A percentile compares a stretch with the other conserved stretches of the same genome.
Evolutionary conservation across 2,113 vertebrate genomes (phyloP).

Genomic region (Symphodus melops): DNA sequence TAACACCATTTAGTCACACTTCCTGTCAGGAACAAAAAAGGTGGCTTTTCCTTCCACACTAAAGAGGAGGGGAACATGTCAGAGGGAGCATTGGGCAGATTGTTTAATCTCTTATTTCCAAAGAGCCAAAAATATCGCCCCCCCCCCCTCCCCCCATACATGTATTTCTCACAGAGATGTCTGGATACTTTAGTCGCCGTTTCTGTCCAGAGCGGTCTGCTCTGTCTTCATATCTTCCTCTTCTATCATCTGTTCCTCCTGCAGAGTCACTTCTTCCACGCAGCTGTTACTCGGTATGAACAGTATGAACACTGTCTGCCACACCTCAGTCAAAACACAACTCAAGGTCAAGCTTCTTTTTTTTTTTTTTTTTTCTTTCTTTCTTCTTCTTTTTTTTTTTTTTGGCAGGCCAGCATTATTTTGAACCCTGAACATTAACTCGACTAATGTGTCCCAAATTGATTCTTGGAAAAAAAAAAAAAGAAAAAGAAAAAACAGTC

Average conservation of each 20-base stretch:
- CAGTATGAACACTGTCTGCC: conserved; percentile 55
- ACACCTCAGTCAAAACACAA: conserved; percentile 65
- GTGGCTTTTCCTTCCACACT: not conserved
- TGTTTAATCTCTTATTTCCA: too few species aligned
- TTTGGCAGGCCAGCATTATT: conserved; percentile 30
- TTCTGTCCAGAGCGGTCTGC: conserved; percentile 40
- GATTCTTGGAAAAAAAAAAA: conserved; percentile 52
- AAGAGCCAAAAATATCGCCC: not conserved
- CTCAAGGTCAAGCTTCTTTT: conserved; percentile 38
- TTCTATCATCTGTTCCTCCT: conserved; percentile 50
- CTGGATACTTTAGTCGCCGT: not conserved
- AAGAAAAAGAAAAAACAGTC: conserved; percentile 28
- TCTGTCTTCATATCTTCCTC: conserved; percentile 24
- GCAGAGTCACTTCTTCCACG: conserved; percentile 60
- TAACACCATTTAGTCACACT: conserved; percentile 20
- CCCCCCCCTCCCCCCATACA: too few species aligned
- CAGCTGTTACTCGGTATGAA: conserved; percentile 70
- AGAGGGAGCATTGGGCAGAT: too few species aligned
- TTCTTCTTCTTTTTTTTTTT: conserved; percentile 20
- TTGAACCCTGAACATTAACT: conserved; percentile 44
- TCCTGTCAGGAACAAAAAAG: not conserved
- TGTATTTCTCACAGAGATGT: not conserved
- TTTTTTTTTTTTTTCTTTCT: conserved; percentile 6
- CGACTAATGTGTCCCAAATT: conserved; percentile 13
- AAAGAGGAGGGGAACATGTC: too few species aligned